Evolutionary conservation across 2,797 vertebrate genomes (phyloP).

Genomic region (Myiotriccus ornatus): DNA sequence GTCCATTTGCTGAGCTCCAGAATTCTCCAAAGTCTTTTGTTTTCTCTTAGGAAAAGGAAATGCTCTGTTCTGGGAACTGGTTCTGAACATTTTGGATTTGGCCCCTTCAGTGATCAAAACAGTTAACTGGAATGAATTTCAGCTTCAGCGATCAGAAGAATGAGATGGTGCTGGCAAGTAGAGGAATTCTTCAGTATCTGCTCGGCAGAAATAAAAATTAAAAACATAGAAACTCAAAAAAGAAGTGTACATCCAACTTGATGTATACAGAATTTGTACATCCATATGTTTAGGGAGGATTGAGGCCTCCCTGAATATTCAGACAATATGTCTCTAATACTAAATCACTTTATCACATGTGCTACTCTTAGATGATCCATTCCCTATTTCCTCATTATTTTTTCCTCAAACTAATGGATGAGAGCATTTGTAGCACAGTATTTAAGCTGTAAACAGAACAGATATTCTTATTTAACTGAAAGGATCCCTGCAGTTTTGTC

Average conservation of each 20-base stretch:
- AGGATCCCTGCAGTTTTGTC: background rate
- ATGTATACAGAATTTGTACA: background rate
- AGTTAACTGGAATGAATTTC: background rate
- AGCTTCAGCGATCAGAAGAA: background rate
- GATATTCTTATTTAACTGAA: background rate
- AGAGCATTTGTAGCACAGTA: background rate
- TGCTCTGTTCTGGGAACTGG: background rate
- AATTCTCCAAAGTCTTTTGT: conserved; percentile 1
- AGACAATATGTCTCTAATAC: background rate
- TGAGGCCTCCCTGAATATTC: background rate
- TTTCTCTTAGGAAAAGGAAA: background rate
- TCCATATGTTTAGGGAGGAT: background rate
- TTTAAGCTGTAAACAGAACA: background rate
- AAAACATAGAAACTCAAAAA: background rate
- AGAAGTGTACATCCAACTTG: background rate
- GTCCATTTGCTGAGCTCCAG: background rate
- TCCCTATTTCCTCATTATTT: background rate
- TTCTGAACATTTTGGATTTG: background rate
- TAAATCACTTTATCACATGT: conserved; percentile 31
- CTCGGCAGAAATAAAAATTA: background rate
- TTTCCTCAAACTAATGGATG: background rate
- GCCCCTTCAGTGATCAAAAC: background rate
- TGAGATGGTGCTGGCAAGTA: background rate
- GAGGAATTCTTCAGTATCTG: background rate
- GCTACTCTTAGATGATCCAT: background rate